These are phyloP conservation scores for Rhyacophila brunnea DNA, from an alignment of 1,140 invertebrate species.

Conservation along the genomic window DNA sequence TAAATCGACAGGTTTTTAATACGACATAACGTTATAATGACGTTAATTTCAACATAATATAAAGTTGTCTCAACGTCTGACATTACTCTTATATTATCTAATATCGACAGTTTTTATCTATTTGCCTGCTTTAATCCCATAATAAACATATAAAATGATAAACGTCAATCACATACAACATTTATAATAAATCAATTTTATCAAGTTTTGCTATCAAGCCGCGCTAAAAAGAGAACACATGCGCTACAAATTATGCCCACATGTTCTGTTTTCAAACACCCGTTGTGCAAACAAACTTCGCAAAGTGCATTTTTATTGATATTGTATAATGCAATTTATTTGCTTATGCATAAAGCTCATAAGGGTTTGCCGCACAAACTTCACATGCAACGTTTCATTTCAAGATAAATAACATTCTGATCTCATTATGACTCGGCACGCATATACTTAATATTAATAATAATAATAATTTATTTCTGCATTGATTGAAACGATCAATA, in stretches of 20 bases:
- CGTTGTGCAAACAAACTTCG: neutral
- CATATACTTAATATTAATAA: neutral
- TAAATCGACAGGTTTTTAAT: too few species aligned
- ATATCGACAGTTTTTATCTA: too few species aligned
- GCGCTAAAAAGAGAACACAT: constrained; percentile 25
- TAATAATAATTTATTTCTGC: constrained; percentile 2
- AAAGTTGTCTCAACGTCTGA: too few species aligned
- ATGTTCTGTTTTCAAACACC: constrained; percentile 16
- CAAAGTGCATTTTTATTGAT: neutral
- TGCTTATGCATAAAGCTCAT: constrained; percentile 4
- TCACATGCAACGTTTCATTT: too few species aligned
- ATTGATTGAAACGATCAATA: constrained; percentile 5
- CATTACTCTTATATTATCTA: too few species aligned
- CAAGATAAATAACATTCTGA: constrained; percentile 1
- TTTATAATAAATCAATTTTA: constrained; percentile 6
- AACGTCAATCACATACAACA: neutral
- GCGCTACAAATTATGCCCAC: constrained; percentile 26
- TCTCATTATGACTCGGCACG: constrained; percentile 33
- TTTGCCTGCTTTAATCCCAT: too few species aligned
- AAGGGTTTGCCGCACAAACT: neutral
- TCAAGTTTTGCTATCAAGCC: constrained; percentile 6
- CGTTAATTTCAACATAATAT: too few species aligned
- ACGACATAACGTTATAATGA: too few species aligned
- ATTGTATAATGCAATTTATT: neutral
- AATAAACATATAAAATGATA: too few species aligned